Evolutionary conservation across 2,888 invertebrate genomes (phyloP), one percentile per base, ranked within the genome.

Genomic region (Adelognathus sp.): DNA sequence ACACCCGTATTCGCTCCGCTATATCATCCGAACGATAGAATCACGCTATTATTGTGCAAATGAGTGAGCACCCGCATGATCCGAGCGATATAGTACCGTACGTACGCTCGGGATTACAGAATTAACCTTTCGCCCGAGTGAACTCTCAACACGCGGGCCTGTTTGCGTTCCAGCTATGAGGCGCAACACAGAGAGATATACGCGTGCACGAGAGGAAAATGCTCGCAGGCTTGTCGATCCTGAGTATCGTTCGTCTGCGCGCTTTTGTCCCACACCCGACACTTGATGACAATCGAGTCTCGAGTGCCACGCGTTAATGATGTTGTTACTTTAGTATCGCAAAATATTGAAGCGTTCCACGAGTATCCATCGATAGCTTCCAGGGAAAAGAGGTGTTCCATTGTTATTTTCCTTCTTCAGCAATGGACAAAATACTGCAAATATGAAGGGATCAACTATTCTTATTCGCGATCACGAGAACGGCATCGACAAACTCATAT

Each of bases 31-130:
- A 79, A 84, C 82, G 83, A 84, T 83, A 83, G 87, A 88, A 88
- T 88, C 86, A 86, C 86, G 85, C 86, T 86, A 88, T 88, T 89
- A 89, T 89, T 86, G 88, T 89, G 88, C 86, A 88, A 88, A 89
- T 88, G 87, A 88, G 85, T 83, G 84, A 85, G 80, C 84, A 84
- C 82, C 82, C 82, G 80, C 82, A 82, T 84, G 86, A 87, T 87
- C 85, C 83, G 82, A 76, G 80, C 72, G 71, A 60, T 67, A 71
- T 80, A 81, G 82, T 82, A n/a, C n/a, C n/a, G n/a, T n/a, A 84
- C 85, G 83, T 84, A 82, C 82, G 72, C 76, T 21, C 77, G 50
- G 83, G 85, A 86, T 86, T 85, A 83, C 77, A 72, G 81, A 86
- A 83, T 86, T 83, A 86, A 85, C 84, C 84, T 76, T 72, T 75